Percentiles rank a stretch among this genome's conserved stretches.
phyloP scores from a whole-genome alignment of 2,888 invertebrate species.

The Cepaea hortensis region DNA sequence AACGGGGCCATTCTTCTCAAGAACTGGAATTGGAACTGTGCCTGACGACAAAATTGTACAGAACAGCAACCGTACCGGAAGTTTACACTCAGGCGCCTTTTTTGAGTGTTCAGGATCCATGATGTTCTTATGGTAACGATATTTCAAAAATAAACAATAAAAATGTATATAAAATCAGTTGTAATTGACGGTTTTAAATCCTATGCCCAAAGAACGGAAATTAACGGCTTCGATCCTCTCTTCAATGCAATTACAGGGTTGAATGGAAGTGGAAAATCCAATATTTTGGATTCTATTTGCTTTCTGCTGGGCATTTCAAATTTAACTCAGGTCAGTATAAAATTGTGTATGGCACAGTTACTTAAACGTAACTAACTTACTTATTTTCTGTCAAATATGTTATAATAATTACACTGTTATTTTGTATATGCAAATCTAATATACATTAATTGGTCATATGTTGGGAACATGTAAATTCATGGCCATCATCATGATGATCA shows the following conservation, averaged over 20 bases:
- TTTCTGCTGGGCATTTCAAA: slow-evolving; percentile 97
- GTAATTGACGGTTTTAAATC: slow-evolving; percentile 98
- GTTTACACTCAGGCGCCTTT: slow-evolving; percentile 42
- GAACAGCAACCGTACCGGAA: slow-evolving; percentile 29
- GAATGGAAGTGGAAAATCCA: slow-evolving; percentile 98
- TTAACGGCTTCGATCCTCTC: slow-evolving; percentile 92
- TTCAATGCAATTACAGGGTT: slow-evolving; percentile 99
- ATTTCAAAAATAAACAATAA: slow-evolving; percentile 5
- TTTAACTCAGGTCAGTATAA: slow-evolving; percentile 84
- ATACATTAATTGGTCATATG: no score
- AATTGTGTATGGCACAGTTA: no score
- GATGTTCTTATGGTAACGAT: background rate
- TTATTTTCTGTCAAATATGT: no score
- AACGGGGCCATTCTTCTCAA: no score
- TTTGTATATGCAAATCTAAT: no score
- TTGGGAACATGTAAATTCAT: no score
- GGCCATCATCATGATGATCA: no score
- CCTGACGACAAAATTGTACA: background rate
- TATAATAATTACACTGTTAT: no score
- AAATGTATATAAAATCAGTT: slow-evolving; percentile 93
- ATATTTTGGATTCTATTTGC: slow-evolving; percentile 97
- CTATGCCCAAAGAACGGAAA: slow-evolving; percentile 93
- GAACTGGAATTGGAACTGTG: no score
- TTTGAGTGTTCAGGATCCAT: background rate
- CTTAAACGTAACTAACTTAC: no score